Base-by-base conservation (phyloP, 2,888 invertebrate species). In the Drosophila emarginata region DNA sequence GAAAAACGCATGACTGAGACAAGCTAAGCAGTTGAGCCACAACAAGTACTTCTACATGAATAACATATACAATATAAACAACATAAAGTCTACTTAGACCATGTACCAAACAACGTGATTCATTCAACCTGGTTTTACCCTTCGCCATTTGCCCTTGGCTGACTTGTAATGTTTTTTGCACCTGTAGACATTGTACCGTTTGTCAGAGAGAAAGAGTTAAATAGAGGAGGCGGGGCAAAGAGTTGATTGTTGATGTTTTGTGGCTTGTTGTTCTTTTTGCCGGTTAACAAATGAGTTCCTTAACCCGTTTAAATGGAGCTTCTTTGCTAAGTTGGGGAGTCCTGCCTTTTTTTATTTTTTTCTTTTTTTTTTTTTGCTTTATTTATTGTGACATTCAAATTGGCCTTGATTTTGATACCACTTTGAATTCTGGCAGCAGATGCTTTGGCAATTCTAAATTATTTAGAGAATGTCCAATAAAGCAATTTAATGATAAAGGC, bases 271-370 rank as follows among this genome's bases (percentile, higher is more conserved):
- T 73, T 37, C 61, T 71, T 45, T 64, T 70, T 72, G 64, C 53
- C 67, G 58, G 64, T 56, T 72, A 74, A 82, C 67, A 74, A 76
- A 85, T 81, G 78, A 61, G 74, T 75, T 84, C 58, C 69, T 72
- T 72, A 74, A 67, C 76, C 70, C 77, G 58, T 73, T 64, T 32
- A 50, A 21, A 5, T 60, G 28, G 9, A 45, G 11, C 45, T 26
- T 21, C 11, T 23, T 50, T 51, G 28, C 40, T 59, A 32, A 32
- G 32, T 32, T 32, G 32, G 32, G 11, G 32, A 32, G 32, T 32
- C 32, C 32, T 32, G 32, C 11, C 11, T 9, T 9, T 7, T 9
- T 11, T 9, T 32, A 1, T 9, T 32, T 5, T 28, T 59, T 37
- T 12, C 15, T 68, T 68, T 15, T 15, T 14, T n/a, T 14, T 40